These are phyloP conservation scores for Regulus satrapa DNA, from an alignment of 2,113 vertebrate genomes.

Conservation along the genomic window DNA sequence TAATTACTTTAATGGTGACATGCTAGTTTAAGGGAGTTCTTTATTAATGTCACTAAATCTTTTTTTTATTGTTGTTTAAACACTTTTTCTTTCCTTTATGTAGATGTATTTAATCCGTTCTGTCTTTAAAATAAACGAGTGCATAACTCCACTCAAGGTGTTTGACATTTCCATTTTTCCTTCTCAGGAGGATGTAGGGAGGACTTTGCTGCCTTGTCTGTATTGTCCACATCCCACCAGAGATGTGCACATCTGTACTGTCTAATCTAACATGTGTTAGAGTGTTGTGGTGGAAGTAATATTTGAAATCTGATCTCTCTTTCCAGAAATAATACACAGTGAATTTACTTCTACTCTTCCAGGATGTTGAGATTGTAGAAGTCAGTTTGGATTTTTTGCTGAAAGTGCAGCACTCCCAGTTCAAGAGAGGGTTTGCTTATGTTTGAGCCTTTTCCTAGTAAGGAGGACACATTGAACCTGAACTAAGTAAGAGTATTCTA, in stretches of 20 bases:
- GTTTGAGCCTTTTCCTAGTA: background rate
- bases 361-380: background rate
- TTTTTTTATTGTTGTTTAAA: constrained; percentile 71
- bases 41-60: constrained; percentile 72
- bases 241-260: background rate
- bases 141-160: background rate
- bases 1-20: constrained; percentile 72
- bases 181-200: background rate
- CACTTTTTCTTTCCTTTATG: constrained; percentile 62
- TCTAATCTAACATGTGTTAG: background rate
- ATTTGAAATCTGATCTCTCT: background rate
- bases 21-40: constrained; percentile 66
- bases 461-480: background rate
- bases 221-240: background rate
- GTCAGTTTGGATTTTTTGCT: background rate
- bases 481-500: background rate
- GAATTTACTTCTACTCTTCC: background rate
- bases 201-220: background rate
- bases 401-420: background rate
- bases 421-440: background rate
- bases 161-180: background rate
- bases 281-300: background rate
- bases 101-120: constrained; percentile 59
- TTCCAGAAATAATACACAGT: background rate
- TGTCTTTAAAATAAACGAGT: constrained; percentile 35